Evolutionary conservation across 1,140 invertebrate genomes (phyloP).

Genomic region (Nasonia giraulti): DNA sequence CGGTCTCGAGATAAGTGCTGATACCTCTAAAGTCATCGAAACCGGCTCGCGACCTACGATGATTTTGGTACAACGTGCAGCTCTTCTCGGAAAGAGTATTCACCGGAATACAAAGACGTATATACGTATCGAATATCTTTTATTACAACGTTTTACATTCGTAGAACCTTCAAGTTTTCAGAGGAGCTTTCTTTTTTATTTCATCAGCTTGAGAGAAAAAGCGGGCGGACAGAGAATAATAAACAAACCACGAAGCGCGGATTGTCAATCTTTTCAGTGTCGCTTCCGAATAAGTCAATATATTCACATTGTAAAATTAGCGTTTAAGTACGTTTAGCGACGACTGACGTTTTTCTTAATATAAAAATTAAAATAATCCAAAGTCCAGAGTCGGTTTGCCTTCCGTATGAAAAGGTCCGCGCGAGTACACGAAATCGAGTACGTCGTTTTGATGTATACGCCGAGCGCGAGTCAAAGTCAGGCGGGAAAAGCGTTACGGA

Average conservation of each 20-base stretch:
- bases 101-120: not conserved
- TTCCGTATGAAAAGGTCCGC: conserved; percentile 15
- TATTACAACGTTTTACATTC: not conserved
- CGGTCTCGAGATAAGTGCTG: not conserved
- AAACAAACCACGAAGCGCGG: conserved; percentile 15
- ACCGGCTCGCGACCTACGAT: not conserved
- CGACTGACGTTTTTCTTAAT: conserved; percentile 42
- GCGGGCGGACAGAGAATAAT: not conserved
- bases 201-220: not conserved
- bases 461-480: no score
- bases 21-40: conserved; percentile 10
- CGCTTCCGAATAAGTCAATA: conserved; percentile 51
- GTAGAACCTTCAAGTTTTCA: conserved; percentile 35
- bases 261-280: conserved; percentile 32
- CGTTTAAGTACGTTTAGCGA: conserved; percentile 41
- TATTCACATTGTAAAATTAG: conserved; percentile 46
- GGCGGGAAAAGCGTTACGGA: not conserved
- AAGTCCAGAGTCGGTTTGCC: conserved; percentile 41
- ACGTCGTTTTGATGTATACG: not conserved
- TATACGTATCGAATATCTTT: conserved; percentile 13
- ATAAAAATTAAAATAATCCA: conserved; percentile 30
- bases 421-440: conserved; percentile 8
- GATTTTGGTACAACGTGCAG: conserved; percentile 9
- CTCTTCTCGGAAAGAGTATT: not conserved
- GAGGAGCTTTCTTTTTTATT: conserved; percentile 7